Evolutionary conservation across 2,113 vertebrate genomes (phyloP).

Genomic region (Halcyon malimbica): DNA sequence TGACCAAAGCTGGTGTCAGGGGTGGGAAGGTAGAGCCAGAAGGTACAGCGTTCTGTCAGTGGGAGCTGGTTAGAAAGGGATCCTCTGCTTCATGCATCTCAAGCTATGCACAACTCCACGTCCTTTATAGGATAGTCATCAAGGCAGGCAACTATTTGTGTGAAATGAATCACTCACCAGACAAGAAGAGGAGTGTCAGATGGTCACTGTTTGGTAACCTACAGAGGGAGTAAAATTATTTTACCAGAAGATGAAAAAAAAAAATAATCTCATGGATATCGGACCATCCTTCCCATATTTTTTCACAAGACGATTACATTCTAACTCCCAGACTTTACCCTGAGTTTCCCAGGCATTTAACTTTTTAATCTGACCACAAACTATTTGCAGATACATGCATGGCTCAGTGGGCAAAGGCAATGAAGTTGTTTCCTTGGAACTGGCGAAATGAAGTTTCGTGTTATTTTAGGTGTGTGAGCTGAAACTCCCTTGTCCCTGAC

Average conservation of each 20-base stretch:
- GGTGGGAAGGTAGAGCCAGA: neutral
- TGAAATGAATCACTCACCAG: neutral
- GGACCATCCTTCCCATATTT: neutral
- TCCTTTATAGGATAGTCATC: neutral
- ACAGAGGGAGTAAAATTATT: neutral
- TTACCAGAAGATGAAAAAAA: neutral
- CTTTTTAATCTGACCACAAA: neutral
- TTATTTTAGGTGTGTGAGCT: neutral
- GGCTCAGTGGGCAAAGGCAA: neutral
- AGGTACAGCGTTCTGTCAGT: neutral
- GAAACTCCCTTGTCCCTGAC: conserved; percentile 14
- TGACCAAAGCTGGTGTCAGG: neutral
- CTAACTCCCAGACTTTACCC: neutral
- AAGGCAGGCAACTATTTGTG: neutral
- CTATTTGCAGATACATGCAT: neutral
- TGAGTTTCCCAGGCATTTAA: neutral
- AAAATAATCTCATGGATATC: neutral
- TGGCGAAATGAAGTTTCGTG: conserved; percentile 21
- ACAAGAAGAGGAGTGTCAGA: neutral
- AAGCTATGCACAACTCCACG: neutral
- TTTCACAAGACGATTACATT: neutral
- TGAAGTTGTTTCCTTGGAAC: neutral
- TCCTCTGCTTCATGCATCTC: neutral
- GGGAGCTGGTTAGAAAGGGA: neutral
- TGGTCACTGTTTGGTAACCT: neutral